Base-by-base conservation (phyloP, 2,888 invertebrate genomes). In the Microctonus aethiopoides region DNA sequence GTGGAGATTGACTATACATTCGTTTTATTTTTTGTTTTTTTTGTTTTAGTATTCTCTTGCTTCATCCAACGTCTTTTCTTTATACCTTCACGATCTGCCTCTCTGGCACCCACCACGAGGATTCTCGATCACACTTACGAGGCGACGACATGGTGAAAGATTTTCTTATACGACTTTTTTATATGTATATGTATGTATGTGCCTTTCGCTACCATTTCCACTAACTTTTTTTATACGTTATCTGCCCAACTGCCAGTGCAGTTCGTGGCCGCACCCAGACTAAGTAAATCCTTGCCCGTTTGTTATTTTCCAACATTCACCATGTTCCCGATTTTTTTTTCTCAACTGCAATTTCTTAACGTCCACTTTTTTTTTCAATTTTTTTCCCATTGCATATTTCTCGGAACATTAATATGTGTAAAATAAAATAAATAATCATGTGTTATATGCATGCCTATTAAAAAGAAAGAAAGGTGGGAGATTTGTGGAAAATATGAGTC, bases 121-220 rank as follows among this genome's bases (percentile, higher is more conserved):
- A 32, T 65, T 39, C 34, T 52, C 64, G 46, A 68, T 56, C 51
- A 71, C 67, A 68, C 59, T 71, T 68, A 63, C 51, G 32, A 65
- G 39, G 36, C 65, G 68, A 68, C 65, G 68, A 71, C 65, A 61
- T 65, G 54, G 67, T 68, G 57, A 71, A 65, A 68, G 64, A 71
- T 71, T 71, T 71, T 56, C 54, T 36, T 54, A n/a, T 41, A 13
- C 41, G 26, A 11, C 46, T 54, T 64, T 36, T 56, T 65, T 29
- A 26, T 41, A 13, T 51, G 32, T 52, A 22, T 60, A 11, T 29
- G 2, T 22, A 16, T 56, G 29, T 13, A 5, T 56, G 5, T 24
- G 54, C 11, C 13, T 41, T 11, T 41, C 4, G 29, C 7, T 5
- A 3, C 29, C 29, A 29, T 7, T 16, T 20, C 16, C 16, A 16